A percentile compares a stretch with the other conserved stretches of the same genome.
Conservation (phyloP, 2,888 invertebrate genomes). For the Lysandra coridon region DNA sequence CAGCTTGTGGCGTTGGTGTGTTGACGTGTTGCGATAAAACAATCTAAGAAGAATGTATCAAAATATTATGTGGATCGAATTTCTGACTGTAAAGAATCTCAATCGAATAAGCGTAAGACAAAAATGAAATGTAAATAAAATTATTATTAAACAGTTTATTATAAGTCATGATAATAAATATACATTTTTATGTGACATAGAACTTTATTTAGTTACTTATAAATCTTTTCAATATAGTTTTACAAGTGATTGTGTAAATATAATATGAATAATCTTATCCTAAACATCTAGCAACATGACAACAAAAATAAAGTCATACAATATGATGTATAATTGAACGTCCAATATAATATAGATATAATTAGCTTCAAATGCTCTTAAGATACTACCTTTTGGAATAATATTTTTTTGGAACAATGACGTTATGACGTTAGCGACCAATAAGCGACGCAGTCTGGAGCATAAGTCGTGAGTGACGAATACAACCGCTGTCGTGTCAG, state of each 20-base stretch:
- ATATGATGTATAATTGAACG: neutral
- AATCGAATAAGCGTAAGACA: neutral
- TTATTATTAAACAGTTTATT: constrained; percentile 13
- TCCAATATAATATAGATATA: neutral
- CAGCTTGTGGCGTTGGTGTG: neutral
- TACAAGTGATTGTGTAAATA: neutral
- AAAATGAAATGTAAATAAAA: constrained; percentile 13
- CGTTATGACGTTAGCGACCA: too few species aligned
- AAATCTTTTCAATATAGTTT: neutral
- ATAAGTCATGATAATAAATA: constrained; percentile 4
- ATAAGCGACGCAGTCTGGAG: too few species aligned
- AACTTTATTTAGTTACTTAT: constrained; percentile 4
- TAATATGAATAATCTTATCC: neutral
- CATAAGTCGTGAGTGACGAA: too few species aligned
- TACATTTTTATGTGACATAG: constrained; percentile 10
- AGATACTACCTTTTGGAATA: neutral
- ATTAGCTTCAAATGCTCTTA: neutral
- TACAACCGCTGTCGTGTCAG: too few species aligned
- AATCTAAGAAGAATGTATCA: too few species aligned
- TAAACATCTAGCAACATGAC: neutral
- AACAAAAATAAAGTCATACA: neutral
- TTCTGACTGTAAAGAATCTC: neutral
- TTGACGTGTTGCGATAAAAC: too few species aligned
- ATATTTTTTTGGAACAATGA: too few species aligned
- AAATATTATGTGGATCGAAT: neutral